A percentile compares a stretch with the other conserved stretches of the same genome.
These are phyloP conservation scores for Tetramorium alpestre DNA, from an alignment of 1,140 invertebrate species.

Conservation along the genomic window DNA sequence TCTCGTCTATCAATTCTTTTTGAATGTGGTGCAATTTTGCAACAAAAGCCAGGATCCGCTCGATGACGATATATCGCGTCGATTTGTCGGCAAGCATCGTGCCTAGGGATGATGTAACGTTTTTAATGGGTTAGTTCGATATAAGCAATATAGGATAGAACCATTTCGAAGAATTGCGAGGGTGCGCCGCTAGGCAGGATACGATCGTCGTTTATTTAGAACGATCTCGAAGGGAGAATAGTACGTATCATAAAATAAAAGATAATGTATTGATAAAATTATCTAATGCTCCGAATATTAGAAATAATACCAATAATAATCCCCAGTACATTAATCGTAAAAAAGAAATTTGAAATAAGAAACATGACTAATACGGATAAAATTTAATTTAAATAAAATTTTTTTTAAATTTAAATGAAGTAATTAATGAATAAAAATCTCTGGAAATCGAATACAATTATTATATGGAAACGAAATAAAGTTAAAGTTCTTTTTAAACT, in stretches of 20 bases:
- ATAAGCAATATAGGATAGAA: constrained; percentile 42
- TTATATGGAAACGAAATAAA: not conserved
- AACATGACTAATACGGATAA: not conserved
- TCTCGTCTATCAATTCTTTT: constrained; percentile 21
- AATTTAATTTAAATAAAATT: not conserved
- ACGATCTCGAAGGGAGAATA: constrained; percentile 35
- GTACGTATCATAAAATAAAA: constrained; percentile 27
- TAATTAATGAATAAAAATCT: not conserved
- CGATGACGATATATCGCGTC: not conserved
- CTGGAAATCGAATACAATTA: not conserved
- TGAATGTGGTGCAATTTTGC: constrained; percentile 28
- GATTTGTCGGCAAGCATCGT: constrained; percentile 11
- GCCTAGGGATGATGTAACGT: constrained; percentile 52
- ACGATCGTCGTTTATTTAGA: constrained; percentile 49
- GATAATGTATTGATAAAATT: not conserved
- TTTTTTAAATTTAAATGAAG: not conserved
- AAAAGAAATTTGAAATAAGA: not conserved
- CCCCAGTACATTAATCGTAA: not conserved
- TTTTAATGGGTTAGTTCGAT: constrained; percentile 56
- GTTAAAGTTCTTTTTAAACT: not conserved
- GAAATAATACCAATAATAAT: not conserved
- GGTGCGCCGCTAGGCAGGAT: constrained; percentile 69
- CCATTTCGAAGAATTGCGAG: constrained; percentile 62
- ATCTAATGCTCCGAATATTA: not conserved
- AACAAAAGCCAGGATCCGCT: not conserved